phyloP scores from a whole-genome alignment of 2,113 vertebrate genomes.

The Piprites chloris region DNA sequence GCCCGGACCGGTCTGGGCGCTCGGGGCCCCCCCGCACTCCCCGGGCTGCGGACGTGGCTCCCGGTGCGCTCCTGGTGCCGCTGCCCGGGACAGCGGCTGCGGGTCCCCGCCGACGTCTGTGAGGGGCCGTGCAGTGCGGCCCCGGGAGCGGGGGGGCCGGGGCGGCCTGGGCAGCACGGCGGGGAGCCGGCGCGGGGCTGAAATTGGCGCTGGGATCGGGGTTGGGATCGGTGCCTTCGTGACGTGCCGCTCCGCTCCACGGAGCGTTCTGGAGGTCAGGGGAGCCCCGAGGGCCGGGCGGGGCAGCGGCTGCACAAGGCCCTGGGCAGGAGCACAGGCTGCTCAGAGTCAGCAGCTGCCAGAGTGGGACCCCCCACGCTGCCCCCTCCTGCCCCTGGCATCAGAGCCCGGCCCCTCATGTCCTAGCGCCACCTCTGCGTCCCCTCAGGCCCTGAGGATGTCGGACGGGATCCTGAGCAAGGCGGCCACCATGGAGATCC shows the following conservation, averaged over 20 bases:
- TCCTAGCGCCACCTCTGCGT: accelerated
- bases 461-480: constrained; percentile 93
- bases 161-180: no score
- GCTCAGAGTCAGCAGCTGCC: not conserved
- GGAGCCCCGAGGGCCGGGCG: not conserved
- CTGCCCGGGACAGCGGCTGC: not conserved
- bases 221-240: not conserved
- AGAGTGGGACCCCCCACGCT: not conserved
- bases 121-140: not conserved
- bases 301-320: not conserved
- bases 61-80: not conserved
- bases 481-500: constrained; percentile 97
- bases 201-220: no score
- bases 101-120: not conserved
- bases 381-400: not conserved
- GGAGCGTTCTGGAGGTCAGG: not conserved
- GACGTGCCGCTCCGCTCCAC: not conserved
- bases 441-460: constrained; percentile 77
- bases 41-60: not conserved
- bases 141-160: not conserved
- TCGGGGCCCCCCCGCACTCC: not conserved
- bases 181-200: no score
- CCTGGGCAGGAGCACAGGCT: not conserved
- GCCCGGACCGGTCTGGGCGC: not conserved
- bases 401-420: not conserved